Evolutionary conservation across 2,888 invertebrate species (phyloP), one percentile per base, ranked within the genome.

Genomic region (Stegophylla sp.): DNA sequence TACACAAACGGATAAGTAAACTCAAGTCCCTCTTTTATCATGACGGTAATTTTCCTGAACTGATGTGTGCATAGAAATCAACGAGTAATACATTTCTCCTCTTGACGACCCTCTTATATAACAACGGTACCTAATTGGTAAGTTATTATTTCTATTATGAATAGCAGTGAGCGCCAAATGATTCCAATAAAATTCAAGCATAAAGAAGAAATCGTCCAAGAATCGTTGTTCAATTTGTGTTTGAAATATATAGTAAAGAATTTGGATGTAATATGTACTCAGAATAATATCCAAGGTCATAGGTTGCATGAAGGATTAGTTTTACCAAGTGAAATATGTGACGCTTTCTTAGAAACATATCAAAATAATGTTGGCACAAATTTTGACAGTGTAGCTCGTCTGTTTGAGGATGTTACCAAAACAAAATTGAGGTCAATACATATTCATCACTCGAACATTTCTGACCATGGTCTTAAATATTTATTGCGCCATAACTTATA

Each of bases 401-500:
- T 83, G 15, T 83, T 83, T 28, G 48, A 53, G n/a, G 77, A 82
- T 9, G 67, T 59, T 2, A 72, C 53, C 17, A 83, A 63, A 48
- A 67, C 81, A 0, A 72, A 66, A 1, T 17, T 83, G 41, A 69
- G 73, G 10, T 82, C 81, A 4, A 82, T 82, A 4, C 26, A 67
- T 17, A 79, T 96, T 83, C 88, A 91, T 74, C 91, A 93, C 85
- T 91, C 93, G 34, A 89, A 89, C 56, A 90, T 96, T 64, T 92
- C 91, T 13, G 92, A 93, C 86, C 88, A 89, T 82, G 92, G 93
- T 81, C 87, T 96, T 71, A 88, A 90, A 84, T 90, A 90, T 74
- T 87, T 96, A 20, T 88, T 93, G 86, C 89, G 89, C 72, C 96
- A 96, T 86, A 90, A 91, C 83, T 89, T 94, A 56, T 87, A 89